Base-by-base conservation (phyloP, 2,888 invertebrate genomes). In the Chydorus sphaericus region DNA sequence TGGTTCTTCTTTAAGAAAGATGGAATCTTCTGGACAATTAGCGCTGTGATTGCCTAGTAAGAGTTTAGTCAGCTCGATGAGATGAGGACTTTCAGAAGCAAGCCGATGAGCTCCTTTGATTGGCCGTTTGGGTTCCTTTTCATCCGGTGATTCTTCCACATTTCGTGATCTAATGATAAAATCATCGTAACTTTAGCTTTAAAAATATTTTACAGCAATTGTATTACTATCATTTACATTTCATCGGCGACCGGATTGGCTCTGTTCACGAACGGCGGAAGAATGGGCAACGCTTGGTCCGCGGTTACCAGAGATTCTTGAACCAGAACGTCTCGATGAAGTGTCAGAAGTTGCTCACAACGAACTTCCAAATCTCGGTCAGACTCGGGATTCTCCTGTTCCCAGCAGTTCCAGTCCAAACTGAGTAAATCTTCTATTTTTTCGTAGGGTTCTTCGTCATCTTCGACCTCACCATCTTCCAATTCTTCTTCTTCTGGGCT, bases 371-470 rank as follows among this genome's bases (percentile, higher is more conserved):
- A 23, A 18, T 55, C 55, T 18, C 10, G 14, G n/a, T 52, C 33
- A 10, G 52, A 6, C 7, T 39, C 39, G 8, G 7, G 6, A 8
- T n/a, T 7, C 7, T 1, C 4, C 30, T 18, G 30, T n/a, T 39
- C 28, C 11, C 23, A 20, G 16, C 39, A 30, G 36, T 53, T 44
- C 37, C 48, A 49, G 23, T 44, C 28, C 26, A 44, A 26, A 10
- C 44, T 44, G 14, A 44, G 44, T 3, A 44, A n/a, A 44, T 44
- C 44, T 44, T 44, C 44, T 5, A 44, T 26, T 6, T 44, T 26
- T 14, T 48, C 48, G 10, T 11, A 8, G 20, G 37, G 16, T 38
- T 63, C 61, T 14, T 59, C 61, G 31, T 66, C 63, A 18, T 60
- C 61, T 20, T 59, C 59, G 20, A 58, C 59, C 18, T 60, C 59